Evolutionary conservation across 2,888 invertebrate species (phyloP), one percentile per base, ranked within the genome.

Genomic region (Ophion ventricosus): DNA sequence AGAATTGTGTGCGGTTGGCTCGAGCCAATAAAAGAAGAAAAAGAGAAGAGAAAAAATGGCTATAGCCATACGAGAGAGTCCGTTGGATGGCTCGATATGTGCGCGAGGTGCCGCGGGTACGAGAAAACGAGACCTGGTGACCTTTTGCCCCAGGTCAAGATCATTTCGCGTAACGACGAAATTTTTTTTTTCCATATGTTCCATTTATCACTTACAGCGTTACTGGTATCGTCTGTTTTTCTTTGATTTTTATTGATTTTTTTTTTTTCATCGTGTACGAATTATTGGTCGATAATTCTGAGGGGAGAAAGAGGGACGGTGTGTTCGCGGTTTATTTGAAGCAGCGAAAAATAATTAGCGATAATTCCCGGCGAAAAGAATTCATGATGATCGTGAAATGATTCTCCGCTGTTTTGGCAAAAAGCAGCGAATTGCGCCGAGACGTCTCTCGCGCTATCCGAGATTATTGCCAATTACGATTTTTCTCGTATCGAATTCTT

Each of bases 81-180:
- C 40, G 26, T 82, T 84, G 72, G 61, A 75, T 8, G 35, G 64
- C n/a, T 75, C 29, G 75, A 73, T 82, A 67, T 75, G 61, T 40
- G 66, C 59, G 83, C 43, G 43, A 69, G 80, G 64, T 74, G 77
- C 77, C 69, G 74, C 74, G 73, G 72, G 54, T 72, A 76, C 73
- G 81, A 87, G 80, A 70, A 85, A 80, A 80, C 82, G 83, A 85
- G 72, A 72, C 85, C 84, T 61, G 70, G 64, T 87, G 83, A 87
- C 82, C 84, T 85, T 87, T 87, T 74, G 74, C 67, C 79, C 72
- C 61, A 11, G 80, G 80, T 83, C 80, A 83, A 83, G 72, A 80
- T 80, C 76, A 59, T 83, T 83, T 73, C 67, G 63, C 80, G 79
- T 63, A 72, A 72, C 66, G 61, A 83, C 75, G 69, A 72, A 79